Base-by-base conservation (phyloP, 2,113 vertebrate species). In the Formicarius rufipectus region DNA sequence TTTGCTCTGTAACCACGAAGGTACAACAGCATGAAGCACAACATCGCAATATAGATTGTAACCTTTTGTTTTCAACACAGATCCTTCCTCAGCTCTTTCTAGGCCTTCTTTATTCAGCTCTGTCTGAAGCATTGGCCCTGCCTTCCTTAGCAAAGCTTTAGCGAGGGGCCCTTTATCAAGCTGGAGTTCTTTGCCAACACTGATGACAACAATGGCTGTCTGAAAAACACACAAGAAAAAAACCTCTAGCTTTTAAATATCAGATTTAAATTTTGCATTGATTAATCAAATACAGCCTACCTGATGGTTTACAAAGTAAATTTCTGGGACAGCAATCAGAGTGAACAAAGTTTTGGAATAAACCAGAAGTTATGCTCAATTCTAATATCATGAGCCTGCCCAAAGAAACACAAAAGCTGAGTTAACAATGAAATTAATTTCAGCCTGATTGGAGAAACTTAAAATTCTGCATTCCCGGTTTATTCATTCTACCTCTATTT, bases 151-250 rank as follows among this genome's bases (percentile, higher is more conserved):
- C 90, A 99, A 93, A 59, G 98, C 98, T 31, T 24, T 87, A 66
- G 98, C 98, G 30, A 99, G 97, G 0, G 84, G 97, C 9, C 98
- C 98, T n/a, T 4, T 93, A 7, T 62, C 17, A n/a, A 99, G 98
- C 2, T 11, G 9, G 52, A 99, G 98, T 78, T 98, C 94, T 35
- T 3, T 14, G 56, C 87, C 20, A 45, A 99, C 68, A 5, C 98
- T 98, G 95, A 98, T 98, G 55, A 99, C 99, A 11, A 98, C 80
- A 31, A 98, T 66, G 2, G 98, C 98, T 1, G 98, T 98, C 99
- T 99, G 94, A 71, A 97, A 97, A 67, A 80, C n/a, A 90, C 14
- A 7, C 35, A 73, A 67, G 20, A 24, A 59, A 79, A 63, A 88
- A 7, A n/a, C n/a, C 42, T 44, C 50, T 37, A 58, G n/a, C 15